Conservation (phyloP, 2,888 invertebrate species). For the Teleiodes luculella region DNA sequence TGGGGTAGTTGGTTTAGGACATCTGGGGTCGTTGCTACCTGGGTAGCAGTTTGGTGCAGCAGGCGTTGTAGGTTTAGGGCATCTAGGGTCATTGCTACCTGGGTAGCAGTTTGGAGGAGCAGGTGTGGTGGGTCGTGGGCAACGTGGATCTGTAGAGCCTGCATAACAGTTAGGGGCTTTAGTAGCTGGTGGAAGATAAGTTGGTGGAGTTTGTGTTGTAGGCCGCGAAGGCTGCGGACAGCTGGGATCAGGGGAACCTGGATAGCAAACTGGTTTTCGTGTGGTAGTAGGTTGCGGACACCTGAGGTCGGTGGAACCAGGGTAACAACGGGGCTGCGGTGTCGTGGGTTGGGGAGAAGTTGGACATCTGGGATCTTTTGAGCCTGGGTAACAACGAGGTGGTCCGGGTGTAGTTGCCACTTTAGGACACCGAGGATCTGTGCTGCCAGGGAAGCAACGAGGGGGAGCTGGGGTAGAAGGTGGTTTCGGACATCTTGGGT, state of each 20-base stretch:
- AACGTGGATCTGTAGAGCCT: constrained; percentile 35
- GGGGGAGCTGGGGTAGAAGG: constrained; percentile 31
- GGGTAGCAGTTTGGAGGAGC: constrained; percentile 33
- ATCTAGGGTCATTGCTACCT: constrained; percentile 44
- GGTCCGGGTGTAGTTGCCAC: constrained; percentile 23
- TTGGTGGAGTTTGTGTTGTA: constrained; percentile 21
- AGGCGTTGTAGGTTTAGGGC: constrained; percentile 33
- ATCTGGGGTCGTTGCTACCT: constrained; percentile 45
- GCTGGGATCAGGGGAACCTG: constrained; percentile 30
- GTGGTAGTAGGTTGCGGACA: constrained; percentile 25
- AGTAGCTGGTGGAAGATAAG: background rate
- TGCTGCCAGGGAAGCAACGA: constrained; percentile 30
- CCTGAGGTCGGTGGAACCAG: constrained; percentile 37
- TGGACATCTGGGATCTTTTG: constrained; percentile 32
- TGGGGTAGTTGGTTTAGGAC: constrained; percentile 44
- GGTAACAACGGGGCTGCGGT: constrained; percentile 27
- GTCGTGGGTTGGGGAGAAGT: constrained; percentile 21
- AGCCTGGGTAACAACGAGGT: constrained; percentile 38
- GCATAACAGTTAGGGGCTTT: constrained; percentile 29
- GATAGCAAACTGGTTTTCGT: constrained; percentile 20
- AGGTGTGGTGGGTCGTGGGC: constrained; percentile 29
- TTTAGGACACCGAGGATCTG: constrained; percentile 45
- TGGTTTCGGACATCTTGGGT: constrained; percentile 10
- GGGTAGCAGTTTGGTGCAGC: constrained; percentile 40
- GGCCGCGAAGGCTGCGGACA: constrained; percentile 30